phyloP scores from a whole-genome alignment of 2,888 invertebrate genomes.

The Panorpa germanica region DNA sequence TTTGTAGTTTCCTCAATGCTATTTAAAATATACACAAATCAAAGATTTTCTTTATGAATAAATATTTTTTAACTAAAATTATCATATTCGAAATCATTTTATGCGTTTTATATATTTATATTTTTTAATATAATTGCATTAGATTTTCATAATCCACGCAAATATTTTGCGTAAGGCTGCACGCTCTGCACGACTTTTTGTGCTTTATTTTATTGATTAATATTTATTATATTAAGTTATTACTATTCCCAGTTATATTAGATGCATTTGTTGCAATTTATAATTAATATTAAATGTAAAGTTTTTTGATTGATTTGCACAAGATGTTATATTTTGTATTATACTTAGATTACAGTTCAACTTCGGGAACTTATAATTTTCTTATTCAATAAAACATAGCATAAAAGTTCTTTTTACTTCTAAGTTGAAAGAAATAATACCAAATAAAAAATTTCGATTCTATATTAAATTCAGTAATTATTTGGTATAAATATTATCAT shows the following conservation, averaged over 20 bases:
- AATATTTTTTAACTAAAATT: conserved; percentile 1
- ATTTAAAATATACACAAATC: conserved; percentile 9
- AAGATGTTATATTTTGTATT: no score
- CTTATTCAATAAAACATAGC: no score
- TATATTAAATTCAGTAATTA: no score
- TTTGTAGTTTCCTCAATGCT: conserved; percentile 12
- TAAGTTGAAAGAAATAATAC: no score
- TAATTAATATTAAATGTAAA: background rate
- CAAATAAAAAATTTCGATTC: no score
- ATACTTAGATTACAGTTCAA: no score
- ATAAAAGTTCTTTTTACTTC: no score
- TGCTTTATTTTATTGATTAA: no score
- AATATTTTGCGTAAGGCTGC: background rate
- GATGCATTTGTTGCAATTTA: background rate
- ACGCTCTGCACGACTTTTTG: background rate
- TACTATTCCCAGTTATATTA: background rate
- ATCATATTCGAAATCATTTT: background rate
- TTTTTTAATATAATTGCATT: conserved; percentile 1
- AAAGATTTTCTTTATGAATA: conserved; percentile 6
- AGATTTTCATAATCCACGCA: conserved; percentile 1
- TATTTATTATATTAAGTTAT: background rate
- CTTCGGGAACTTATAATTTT: no score
- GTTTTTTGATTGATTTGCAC: no score
- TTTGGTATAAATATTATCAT: no score
- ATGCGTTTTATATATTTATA: background rate